phyloP scores from a whole-genome alignment of 2,113 vertebrate genomes.

The Rhea americana region DNA sequence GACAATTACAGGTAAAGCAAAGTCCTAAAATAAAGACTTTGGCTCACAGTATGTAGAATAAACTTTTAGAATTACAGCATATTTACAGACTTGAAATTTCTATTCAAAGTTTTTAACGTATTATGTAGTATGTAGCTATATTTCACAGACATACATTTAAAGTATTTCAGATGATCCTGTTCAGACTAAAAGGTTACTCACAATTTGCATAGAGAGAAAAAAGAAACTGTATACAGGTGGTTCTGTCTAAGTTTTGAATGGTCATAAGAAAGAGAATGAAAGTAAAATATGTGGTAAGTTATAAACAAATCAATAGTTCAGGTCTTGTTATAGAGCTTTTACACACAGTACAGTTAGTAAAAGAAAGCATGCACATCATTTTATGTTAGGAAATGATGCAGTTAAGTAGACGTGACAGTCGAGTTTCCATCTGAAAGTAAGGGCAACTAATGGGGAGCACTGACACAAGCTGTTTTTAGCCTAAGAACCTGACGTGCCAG shows the following conservation, averaged over 20 bases:
- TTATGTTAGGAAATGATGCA: not conserved
- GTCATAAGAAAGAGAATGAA: not conserved
- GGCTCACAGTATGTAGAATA: not conserved
- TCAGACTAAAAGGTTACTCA: not conserved
- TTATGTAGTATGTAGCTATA: not conserved
- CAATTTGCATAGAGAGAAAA: not conserved
- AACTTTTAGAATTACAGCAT: slow-evolving; percentile 9
- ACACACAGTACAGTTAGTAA: not conserved
- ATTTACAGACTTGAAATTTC: not conserved
- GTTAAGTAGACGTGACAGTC: slow-evolving; percentile 62
- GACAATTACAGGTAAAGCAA: slow-evolving; percentile 3
- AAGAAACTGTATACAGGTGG: not conserved
- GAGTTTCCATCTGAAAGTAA: slow-evolving; percentile 56
- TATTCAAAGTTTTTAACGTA: not conserved
- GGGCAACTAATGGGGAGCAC: slow-evolving; percentile 41
- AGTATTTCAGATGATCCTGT: not conserved
- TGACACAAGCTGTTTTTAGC: slow-evolving; percentile 52
- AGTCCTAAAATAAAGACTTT: slow-evolving; percentile 34
- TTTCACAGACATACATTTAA: not conserved
- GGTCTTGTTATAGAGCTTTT: not conserved
- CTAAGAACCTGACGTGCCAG: slow-evolving; percentile 51
- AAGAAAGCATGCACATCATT: slow-evolving; percentile 43
- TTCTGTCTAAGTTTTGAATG: not conserved
- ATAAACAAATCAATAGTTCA: not conserved
- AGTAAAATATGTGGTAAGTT: not conserved